Base-by-base conservation (phyloP, 2,797 vertebrate species). In the Neostethus bicornis region DNA sequence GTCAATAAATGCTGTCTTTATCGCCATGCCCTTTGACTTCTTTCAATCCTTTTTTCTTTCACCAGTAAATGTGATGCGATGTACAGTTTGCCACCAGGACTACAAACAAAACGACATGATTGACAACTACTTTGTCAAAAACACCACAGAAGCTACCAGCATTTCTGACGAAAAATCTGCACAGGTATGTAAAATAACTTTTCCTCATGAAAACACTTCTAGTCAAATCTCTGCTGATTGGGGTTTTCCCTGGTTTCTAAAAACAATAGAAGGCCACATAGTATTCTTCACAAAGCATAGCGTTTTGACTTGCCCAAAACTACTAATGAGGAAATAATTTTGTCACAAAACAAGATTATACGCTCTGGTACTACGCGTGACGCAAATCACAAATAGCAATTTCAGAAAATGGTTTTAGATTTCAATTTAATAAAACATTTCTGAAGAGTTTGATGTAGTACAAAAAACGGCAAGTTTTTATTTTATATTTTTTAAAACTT, bases 61-160 rank as follows among this genome's bases (percentile, higher is more conserved):
- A 53, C 12, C 70, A 98, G 96, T 99, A 73, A 97, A 96, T 51
- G 95, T 98, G 5, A 96, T 98, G 91, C 91, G 96, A 6, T 99
- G 96, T 71, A 88, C 93, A 0, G 91, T 98, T 73, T 99, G 97
- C 77, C 94, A 93, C 87, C 96, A 98, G 63, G 97, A 98, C 84
- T 98, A 95, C 92, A 95, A 97, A 47, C 96, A 98, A 86, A 97
- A 92, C 29, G 96, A 98, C 76, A 94, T 98, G 66, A 94, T 99
- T 77, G 96, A 98, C 86, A 99, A 99, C 87, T 97, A 98, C 85
- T 99, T 99, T 74, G 95, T 99, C 60, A 98, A 97, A 90, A 97
- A 98, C 81, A 94, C 94, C 0, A 92, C 96, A 2, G 97, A 99
- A 75, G 79, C 88, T 2, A 91, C 94, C 12, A 95, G 86, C 87